Percentiles rank a stretch among this genome's conserved stretches.
Evolutionary conservation across 2,888 invertebrate genomes (phyloP).

Genomic region (Aleiodes alternator): DNA sequence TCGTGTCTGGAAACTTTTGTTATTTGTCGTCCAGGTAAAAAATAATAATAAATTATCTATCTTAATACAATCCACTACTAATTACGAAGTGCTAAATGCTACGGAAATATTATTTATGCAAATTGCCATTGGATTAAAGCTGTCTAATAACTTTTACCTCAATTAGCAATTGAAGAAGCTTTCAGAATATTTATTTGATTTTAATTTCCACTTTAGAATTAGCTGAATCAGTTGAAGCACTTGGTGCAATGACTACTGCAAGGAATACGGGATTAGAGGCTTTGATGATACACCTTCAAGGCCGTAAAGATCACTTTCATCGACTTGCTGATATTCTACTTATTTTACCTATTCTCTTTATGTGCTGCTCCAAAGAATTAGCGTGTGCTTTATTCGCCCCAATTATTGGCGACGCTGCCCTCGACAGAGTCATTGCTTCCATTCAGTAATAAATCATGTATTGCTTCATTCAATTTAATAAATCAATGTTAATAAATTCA

Average conservation of each 20-base stretch:
- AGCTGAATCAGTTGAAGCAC: slow-evolving; percentile 58
- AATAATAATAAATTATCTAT: slow-evolving; percentile 6
- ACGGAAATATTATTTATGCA: no score
- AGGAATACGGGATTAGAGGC: slow-evolving; percentile 61
- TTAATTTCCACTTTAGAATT: slow-evolving; percentile 59
- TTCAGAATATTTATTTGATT: slow-evolving; percentile 17
- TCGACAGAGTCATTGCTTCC: slow-evolving; percentile 68
- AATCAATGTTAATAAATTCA: slow-evolving; percentile 1
- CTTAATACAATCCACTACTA: neutral
- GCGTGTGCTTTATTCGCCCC: slow-evolving; percentile 66
- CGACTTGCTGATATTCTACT: slow-evolving; percentile 66
- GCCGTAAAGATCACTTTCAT: slow-evolving; percentile 57
- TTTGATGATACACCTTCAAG: slow-evolving; percentile 62
- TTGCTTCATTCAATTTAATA: slow-evolving; percentile 3
- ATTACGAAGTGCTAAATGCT: no score
- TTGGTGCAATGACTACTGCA: slow-evolving; percentile 59
- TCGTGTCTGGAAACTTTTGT: slow-evolving; percentile 77
- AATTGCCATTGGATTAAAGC: neutral
- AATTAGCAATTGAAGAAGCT: slow-evolving; percentile 11
- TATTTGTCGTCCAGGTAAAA: slow-evolving; percentile 77
- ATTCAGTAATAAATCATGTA: slow-evolving; percentile 59
- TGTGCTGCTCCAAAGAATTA: slow-evolving; percentile 66
- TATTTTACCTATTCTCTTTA: slow-evolving; percentile 64
- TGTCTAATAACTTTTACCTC: neutral
- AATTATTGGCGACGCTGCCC: slow-evolving; percentile 65